Evolutionary conservation across 2,113 vertebrate genomes (phyloP).

Genomic region (Tragulus kanchil): DNA sequence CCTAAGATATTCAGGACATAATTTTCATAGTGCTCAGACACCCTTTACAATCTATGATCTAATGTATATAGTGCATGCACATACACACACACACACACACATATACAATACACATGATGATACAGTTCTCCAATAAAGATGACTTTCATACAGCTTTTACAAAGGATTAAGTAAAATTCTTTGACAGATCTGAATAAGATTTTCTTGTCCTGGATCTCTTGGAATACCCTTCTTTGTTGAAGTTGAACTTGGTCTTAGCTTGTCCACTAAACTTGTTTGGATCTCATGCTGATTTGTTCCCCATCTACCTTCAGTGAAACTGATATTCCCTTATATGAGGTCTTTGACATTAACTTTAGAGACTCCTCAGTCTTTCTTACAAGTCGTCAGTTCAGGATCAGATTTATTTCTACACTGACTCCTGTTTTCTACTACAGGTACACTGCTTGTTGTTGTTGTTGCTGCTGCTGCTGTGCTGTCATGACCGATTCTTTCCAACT

Average conservation of each 20-base stretch:
- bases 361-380: neutral
- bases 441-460: neutral
- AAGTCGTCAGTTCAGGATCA: neutral
- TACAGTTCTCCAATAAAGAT: neutral
- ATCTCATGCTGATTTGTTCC: neutral
- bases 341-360: neutral
- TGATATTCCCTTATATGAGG: neutral
- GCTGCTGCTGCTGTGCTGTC: accelerated
- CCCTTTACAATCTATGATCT: neutral
- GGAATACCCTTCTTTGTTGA: neutral
- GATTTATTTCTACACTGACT: neutral
- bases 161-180: neutral
- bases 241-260: neutral
- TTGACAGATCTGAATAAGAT: neutral
- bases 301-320: neutral
- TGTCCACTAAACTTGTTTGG: neutral
- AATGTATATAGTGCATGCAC: neutral
- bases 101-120: neutral
- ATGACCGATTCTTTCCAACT: neutral
- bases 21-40: neutral
- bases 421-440: neutral
- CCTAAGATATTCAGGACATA: neutral
- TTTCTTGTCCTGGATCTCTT: neutral
- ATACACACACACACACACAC: neutral
- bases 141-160: neutral